Conservation (phyloP, 92 coral and sea anemone genomes). For the Siderastrea radians region DNA sequence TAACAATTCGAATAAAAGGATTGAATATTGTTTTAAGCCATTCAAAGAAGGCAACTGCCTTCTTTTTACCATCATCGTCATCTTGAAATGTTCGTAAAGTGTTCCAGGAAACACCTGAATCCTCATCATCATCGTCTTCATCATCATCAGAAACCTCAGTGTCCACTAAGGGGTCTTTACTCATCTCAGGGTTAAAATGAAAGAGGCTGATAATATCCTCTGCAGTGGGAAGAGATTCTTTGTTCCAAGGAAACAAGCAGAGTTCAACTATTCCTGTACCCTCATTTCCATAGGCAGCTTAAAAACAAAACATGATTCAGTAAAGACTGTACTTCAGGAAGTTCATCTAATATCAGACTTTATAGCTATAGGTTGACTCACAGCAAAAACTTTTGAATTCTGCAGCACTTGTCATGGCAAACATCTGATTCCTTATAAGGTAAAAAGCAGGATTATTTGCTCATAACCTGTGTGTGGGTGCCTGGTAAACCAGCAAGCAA, state of each 20-base stretch:
- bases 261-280: constrained; percentile 33
- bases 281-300: constrained; percentile 59
- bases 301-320: neutral
- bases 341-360: too few relatives aligned
- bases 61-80: constrained; percentile 13
- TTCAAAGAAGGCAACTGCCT: constrained; percentile 36
- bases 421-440: too few relatives aligned
- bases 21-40: constrained; percentile 57
- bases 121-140: constrained; percentile 21
- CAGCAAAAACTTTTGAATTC: too few relatives aligned
- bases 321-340: too few relatives aligned
- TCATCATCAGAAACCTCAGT: neutral
- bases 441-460: too few relatives aligned
- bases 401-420: too few relatives aligned
- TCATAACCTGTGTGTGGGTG: too few relatives aligned
- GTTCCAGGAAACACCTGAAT: constrained; percentile 3
- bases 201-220: constrained; percentile 41
- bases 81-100: constrained; percentile 12
- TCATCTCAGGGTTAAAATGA: constrained; percentile 64
- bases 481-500: too few relatives aligned
- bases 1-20: constrained; percentile 38
- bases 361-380: too few relatives aligned
- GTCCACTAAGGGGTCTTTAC: constrained; percentile 13
- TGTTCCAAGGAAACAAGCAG: constrained; percentile 67
- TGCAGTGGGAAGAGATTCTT: constrained; percentile 59